Evolutionary conservation across 1,140 invertebrate species (phyloP).

Genomic region (Drosophila bocki): DNA sequence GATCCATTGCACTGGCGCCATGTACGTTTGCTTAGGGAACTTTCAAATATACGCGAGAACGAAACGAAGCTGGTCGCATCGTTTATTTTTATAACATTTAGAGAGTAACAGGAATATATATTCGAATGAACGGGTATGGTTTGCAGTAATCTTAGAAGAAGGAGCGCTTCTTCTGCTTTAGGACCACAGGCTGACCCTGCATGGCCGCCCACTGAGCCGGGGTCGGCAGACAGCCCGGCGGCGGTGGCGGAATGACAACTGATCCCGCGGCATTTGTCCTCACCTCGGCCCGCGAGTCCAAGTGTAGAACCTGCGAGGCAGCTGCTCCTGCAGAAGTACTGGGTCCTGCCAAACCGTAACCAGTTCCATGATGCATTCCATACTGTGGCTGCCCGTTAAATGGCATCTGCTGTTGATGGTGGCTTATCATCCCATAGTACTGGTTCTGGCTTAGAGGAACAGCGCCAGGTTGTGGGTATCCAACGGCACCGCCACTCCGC

Average conservation of each 20-base stretch:
- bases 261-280: conserved; percentile 60
- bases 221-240: conserved; percentile 75
- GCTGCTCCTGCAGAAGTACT: conserved; percentile 55
- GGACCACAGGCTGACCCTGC: conserved; percentile 75
- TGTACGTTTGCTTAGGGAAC: conserved; percentile 75
- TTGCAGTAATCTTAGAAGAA: conserved; percentile 65
- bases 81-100: conserved; percentile 63
- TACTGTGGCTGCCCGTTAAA: conserved; percentile 19
- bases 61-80: conserved; percentile 61
- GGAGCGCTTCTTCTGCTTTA: conserved; percentile 81
- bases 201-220: conserved; percentile 78
- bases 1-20: conserved; percentile 39
- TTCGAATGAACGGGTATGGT: conserved; percentile 41
- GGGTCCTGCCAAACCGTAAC: conserved; percentile 52
- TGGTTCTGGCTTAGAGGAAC: conserved; percentile 50
- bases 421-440: conserved; percentile 72
- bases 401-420: conserved; percentile 61
- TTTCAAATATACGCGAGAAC: conserved; percentile 83
- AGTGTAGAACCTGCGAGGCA: conserved; percentile 55
- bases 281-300: conserved; percentile 68
- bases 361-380: conserved; percentile 30
- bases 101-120: conserved; percentile 54
- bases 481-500: conserved; percentile 13
- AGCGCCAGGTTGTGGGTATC: conserved; percentile 16
- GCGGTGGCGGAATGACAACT: conserved; percentile 76